phyloP scores from a whole-genome alignment of 2,888 invertebrate species.

The Chaitophorus viminalis region DNA sequence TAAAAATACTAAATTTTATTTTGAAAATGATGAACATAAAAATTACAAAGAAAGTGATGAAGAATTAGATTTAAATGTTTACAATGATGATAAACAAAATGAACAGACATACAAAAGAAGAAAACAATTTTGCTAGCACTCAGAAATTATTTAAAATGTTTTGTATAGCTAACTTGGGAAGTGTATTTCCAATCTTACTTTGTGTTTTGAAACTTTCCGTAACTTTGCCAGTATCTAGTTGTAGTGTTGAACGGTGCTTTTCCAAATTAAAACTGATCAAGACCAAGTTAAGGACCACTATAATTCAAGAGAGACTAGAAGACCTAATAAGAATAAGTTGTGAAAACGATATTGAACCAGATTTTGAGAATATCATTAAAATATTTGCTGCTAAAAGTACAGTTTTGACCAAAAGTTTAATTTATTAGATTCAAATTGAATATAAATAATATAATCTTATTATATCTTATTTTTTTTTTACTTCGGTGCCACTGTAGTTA shows the following conservation, averaged over 20 bases:
- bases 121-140: not conserved
- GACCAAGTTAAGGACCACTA: too few species aligned
- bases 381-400: not conserved
- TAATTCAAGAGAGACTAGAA: not conserved
- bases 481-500: too few species aligned
- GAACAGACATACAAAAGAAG: not conserved
- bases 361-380: slow-evolving; percentile 1
- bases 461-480: too few species aligned
- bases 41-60: not conserved
- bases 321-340: not conserved
- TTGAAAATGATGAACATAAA: not conserved
- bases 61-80: slow-evolving; percentile 2
- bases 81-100: not conserved
- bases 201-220: not conserved
- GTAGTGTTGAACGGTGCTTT: not conserved
- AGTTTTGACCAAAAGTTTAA: too few species aligned
- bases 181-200: slow-evolving; percentile 11
- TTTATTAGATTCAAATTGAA: too few species aligned
- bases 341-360: not conserved
- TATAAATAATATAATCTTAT: too few species aligned
- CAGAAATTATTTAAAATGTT: not conserved
- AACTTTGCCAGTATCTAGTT: not conserved
- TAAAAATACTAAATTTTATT: not conserved
- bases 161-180: slow-evolving; percentile 3
- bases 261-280: not conserved